A percentile compares a stretch with the other conserved stretches of the same genome.
phyloP scores from a whole-genome alignment of 2,888 invertebrate genomes.

The Hypercompe scribonia region DNA sequence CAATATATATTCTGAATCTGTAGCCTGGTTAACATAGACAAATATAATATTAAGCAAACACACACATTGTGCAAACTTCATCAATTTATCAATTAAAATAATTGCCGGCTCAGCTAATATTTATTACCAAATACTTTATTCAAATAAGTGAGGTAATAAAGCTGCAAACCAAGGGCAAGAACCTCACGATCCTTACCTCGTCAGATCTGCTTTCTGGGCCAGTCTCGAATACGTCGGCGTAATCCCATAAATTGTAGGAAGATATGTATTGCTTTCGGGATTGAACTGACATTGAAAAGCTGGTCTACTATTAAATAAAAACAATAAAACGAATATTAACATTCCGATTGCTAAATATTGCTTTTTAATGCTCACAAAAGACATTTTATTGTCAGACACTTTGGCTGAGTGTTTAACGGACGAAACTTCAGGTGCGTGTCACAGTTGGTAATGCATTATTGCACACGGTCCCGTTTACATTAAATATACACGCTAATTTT shows the following conservation, averaged over 20 bases:
- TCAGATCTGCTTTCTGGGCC: slow-evolving; percentile 97
- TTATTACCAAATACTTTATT: slow-evolving; percentile 57
- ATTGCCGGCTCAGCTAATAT: slow-evolving; percentile 34
- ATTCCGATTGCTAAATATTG: slow-evolving; percentile 81
- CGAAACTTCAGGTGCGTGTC: slow-evolving; percentile 33
- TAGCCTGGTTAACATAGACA: not conserved
- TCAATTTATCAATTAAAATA: slow-evolving; percentile 43
- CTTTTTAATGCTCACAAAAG: slow-evolving; percentile 81
- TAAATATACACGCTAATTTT: slow-evolving; percentile 34
- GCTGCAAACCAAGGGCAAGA: slow-evolving; percentile 71
- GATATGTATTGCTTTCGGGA: slow-evolving; percentile 69
- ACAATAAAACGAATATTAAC: slow-evolving; percentile 79
- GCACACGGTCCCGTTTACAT: slow-evolving; percentile 25
- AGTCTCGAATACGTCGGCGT: slow-evolving; percentile 96
- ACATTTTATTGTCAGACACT: slow-evolving; percentile 69
- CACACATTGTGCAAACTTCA: slow-evolving; percentile 28
- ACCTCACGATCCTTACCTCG: slow-evolving; percentile 87
- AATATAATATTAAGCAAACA: not conserved
- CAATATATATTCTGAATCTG: not conserved
- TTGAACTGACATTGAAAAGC: slow-evolving; percentile 80
- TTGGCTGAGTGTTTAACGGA: slow-evolving; percentile 25
- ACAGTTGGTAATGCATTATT: slow-evolving; percentile 44
- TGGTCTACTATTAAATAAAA: slow-evolving; percentile 79
- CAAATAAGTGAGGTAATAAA: slow-evolving; percentile 52
- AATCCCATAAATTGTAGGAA: slow-evolving; percentile 94